Evolutionary conservation across 2,888 invertebrate species (phyloP).

Genomic region (Crepidodera aurea): DNA sequence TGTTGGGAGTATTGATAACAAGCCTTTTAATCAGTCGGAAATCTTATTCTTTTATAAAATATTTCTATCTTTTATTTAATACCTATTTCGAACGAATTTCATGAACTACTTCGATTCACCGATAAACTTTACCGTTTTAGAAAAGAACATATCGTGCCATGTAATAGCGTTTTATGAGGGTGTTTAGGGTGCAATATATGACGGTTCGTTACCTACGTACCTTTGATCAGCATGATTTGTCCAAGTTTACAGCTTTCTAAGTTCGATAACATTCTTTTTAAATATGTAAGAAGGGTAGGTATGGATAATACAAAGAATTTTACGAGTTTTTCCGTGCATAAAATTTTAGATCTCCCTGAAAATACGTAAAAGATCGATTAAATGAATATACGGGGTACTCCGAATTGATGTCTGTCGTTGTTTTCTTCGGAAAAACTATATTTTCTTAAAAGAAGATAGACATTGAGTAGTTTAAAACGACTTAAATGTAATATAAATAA

Average conservation of each 20-base stretch:
- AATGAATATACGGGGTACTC: neutral
- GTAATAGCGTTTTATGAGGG: neutral
- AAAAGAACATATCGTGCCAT: neutral
- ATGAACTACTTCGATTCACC: neutral
- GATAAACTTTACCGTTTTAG: neutral
- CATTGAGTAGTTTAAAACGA: no score
- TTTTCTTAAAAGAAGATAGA: no score
- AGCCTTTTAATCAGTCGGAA: no score
- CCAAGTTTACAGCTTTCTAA: neutral
- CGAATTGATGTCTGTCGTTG: no score
- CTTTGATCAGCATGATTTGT: conserved; percentile 7
- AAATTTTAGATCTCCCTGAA: conserved; percentile 1
- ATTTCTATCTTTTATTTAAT: no score
- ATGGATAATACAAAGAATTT: conserved; percentile 10
- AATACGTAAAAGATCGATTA: neutral
- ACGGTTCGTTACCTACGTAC: conserved; percentile 9
- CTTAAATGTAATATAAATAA: no score
- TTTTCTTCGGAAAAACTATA: no score
- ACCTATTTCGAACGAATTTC: neutral
- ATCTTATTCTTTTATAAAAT: no score
- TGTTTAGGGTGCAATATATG: neutral
- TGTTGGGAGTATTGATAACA: no score
- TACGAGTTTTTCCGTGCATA: conserved; percentile 7
- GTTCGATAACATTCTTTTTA: conserved; percentile 5
- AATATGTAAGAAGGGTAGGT: conserved; percentile 3